Evolutionary conservation across 2,797 vertebrate species (phyloP), one percentile per base, ranked within the genome.

Genomic region (Agapornis canus): DNA sequence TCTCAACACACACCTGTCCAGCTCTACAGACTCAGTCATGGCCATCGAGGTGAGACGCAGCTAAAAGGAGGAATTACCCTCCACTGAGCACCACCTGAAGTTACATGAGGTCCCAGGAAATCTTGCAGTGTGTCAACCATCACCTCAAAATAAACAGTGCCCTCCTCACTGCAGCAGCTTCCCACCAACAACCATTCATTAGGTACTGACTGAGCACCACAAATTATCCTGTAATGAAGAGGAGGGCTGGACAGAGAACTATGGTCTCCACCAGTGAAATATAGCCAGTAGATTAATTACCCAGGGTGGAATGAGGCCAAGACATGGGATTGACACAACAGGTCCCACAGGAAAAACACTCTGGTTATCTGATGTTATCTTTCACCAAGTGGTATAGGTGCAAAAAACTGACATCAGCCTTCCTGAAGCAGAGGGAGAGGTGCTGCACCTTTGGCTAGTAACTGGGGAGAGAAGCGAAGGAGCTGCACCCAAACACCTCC

Each of bases 401-500:
- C 32, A 85, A 83, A 59, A 59, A 29, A 4, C 20, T 5, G 26
- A 56, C 20, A 65, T 32, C 56, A 73, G 35, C 40, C 37, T 22
- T 27, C 14, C 72, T 27, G 52, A 70, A 51, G 3, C 32, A 57
- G 29, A 27, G 29, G 6, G 42, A 85, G 71, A 42, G 23, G 31
- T 47, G 51, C 51, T 82, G 48, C 54, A 42, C 40, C 45, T 61
- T 42, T 69, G 42, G 37, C 39, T 32, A 65, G 0, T 7, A n/a
- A n/a, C 3, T 13, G 48, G 23, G 18, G 23, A 68, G 22, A 54
- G 45, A 31, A 60, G 15, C 40, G 35, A 76, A 17, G 48, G 29
- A 80, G 49, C 11, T 22, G 37, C 2, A 26, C 32, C 66, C 5
- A 0, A 37, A 26, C 0, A 0, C 8, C 37, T 56, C 43, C 39